phyloP scores from a whole-genome alignment of 2,888 invertebrate species.

The Aspidiotus rigidus region DNA sequence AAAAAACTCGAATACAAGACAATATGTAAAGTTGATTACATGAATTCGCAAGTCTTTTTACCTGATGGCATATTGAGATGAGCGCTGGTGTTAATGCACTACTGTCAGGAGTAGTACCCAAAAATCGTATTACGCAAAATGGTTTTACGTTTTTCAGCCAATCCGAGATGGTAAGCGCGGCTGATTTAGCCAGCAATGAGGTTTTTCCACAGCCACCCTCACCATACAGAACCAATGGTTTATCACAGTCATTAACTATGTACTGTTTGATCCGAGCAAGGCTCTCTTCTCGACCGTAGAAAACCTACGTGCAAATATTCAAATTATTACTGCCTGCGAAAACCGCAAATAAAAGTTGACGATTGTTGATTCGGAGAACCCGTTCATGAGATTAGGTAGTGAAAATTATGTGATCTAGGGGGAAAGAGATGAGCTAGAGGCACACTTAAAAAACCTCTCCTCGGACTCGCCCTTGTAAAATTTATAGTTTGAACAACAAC shows the following conservation, averaged over 20 bases:
- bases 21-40: not conserved
- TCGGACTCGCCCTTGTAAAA: not conserved
- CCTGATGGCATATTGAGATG: conserved; percentile 91
- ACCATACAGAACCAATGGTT: conserved; percentile 84
- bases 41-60: conserved; percentile 42
- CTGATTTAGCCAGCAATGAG: conserved; percentile 84
- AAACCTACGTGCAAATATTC: conserved; percentile 52
- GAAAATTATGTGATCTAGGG: too few relatives aligned
- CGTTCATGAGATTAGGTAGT: too few relatives aligned
- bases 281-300: conserved; percentile 84
- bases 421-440: too few relatives aligned
- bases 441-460: not conserved
- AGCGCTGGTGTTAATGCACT: conserved; percentile 88
- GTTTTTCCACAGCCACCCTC: conserved; percentile 98
- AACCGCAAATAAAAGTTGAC: too few relatives aligned
- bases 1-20: not conserved
- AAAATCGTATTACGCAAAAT: conserved; percentile 78
- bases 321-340: not conserved
- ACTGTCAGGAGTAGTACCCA: conserved; percentile 95
- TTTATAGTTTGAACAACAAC: not conserved
- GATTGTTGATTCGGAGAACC: too few relatives aligned
- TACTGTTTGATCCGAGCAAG: conserved; percentile 69
- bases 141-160: conserved; percentile 63
- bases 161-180: conserved; percentile 62
- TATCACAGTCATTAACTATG: conserved; percentile 73